A percentile compares a stretch with the other conserved stretches of the same genome.
Evolutionary conservation across 1,140 invertebrate genomes (phyloP).

Genomic region (Drosophila sproati): DNA sequence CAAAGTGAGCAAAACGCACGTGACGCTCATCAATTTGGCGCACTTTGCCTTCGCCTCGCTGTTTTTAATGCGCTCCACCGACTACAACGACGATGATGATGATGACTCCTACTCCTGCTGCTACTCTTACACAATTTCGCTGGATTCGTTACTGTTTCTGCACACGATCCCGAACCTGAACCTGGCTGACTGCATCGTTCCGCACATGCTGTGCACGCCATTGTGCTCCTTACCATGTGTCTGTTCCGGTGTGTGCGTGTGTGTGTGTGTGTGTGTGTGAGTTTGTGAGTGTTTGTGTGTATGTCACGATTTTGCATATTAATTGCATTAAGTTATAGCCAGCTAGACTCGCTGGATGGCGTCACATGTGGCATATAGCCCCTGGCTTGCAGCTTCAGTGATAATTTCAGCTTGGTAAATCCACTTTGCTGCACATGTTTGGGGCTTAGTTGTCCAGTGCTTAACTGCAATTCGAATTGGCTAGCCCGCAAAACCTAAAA

Average conservation of each 20-base stretch:
- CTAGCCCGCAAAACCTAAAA: slow-evolving; percentile 34
- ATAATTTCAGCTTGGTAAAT: slow-evolving; percentile 82
- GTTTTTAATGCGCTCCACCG: slow-evolving; percentile 70
- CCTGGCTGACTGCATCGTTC: slow-evolving; percentile 66
- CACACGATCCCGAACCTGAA: slow-evolving; percentile 52
- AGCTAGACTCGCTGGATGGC: slow-evolving; percentile 55
- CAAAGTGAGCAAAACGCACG: slow-evolving; percentile 74
- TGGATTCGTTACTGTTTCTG: slow-evolving; percentile 48
- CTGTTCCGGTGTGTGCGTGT: slow-evolving; percentile 3
- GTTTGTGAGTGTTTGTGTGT: slow-evolving; percentile 10
- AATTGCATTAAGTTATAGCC: slow-evolving; percentile 84
- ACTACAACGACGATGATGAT: slow-evolving; percentile 26
- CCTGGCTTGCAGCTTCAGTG: slow-evolving; percentile 50
- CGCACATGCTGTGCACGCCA: slow-evolving; percentile 53
- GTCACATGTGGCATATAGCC: slow-evolving; percentile 62
- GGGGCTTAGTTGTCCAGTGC: slow-evolving; percentile 67
- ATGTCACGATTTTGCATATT: slow-evolving; percentile 84
- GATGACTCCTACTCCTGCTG: slow-evolving; percentile 3
- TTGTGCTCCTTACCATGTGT: background rate
- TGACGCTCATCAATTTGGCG: slow-evolving; percentile 83
- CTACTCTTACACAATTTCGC: slow-evolving; percentile 11
- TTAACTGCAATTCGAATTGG: slow-evolving; percentile 68
- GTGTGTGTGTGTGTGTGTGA: background rate
- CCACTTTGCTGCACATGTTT: slow-evolving; percentile 78
- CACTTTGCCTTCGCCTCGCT: slow-evolving; percentile 70